Conservation (phyloP, 1,140 invertebrate species). For the Drosophila nasuta region DNA sequence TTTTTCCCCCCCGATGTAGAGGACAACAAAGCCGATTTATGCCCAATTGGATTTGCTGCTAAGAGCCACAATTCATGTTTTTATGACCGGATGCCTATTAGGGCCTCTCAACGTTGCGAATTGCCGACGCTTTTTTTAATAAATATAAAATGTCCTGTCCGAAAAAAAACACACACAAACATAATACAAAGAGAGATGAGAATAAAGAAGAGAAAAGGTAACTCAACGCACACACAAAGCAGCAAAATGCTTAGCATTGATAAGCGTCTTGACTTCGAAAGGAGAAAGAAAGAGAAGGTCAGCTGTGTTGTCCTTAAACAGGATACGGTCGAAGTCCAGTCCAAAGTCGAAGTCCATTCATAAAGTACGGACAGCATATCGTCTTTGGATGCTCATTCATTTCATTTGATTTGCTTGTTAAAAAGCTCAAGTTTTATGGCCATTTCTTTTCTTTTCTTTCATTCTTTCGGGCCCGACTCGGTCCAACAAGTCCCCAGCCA, state of each 20-base stretch:
- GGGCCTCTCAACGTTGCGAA: constrained; percentile 40
- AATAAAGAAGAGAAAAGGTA: constrained; percentile 56
- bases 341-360: constrained; percentile 48
- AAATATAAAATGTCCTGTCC: constrained; percentile 76
- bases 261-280: constrained; percentile 33
- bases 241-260: constrained; percentile 64
- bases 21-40: constrained; percentile 80
- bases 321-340: neutral
- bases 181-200: constrained; percentile 6
- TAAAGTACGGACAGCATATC: constrained; percentile 55
- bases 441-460: constrained; percentile 48
- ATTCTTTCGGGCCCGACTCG: constrained; percentile 23
- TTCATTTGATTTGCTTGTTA: constrained; percentile 81
- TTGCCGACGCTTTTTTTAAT: constrained; percentile 66
- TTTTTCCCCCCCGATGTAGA: neutral
- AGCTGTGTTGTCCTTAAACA: constrained; percentile 42
- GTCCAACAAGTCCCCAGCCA: constrained; percentile 66
- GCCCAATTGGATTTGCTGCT: constrained; percentile 83
- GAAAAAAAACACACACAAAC: neutral
- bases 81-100: constrained; percentile 82
- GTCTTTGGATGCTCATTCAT: constrained; percentile 39
- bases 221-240: constrained; percentile 50
- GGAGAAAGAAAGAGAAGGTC: constrained; percentile 26
- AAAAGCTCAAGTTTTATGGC: constrained; percentile 83
- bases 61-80: constrained; percentile 83